Base-by-base conservation (phyloP, 2,113 vertebrate genomes). In the Pluvianellus socialis region DNA sequence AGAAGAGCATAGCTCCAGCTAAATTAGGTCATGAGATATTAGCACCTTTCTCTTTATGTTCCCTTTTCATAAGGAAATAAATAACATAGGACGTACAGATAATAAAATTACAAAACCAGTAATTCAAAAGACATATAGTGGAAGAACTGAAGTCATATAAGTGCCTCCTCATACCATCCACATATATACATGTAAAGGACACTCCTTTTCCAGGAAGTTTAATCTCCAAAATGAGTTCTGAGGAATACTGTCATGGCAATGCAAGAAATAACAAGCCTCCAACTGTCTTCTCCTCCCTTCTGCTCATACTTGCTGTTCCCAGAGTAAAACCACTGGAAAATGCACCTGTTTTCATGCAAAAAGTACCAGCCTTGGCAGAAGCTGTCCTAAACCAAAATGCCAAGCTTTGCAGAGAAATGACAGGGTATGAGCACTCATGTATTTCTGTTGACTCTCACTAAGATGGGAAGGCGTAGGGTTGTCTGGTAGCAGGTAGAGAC, bases 1-100 rank as follows among this genome's bases (percentile, higher is more conserved):
- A 72, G 66, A 89, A 72, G 47, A 89, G n/a, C 27, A 85, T 38
- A 66, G 49, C 86, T 97, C 70, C 86, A 91, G 65, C 49, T 72
- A 89, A 97, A 94, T 91, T 91, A 92, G 92, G 88, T 89, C 94
- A 90, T 77, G 75, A 94, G 90, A 88, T 95, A 94, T 93, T 96
- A 93, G 66, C 56, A 89, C 74, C 80, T 89, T 92, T 89, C 87
- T 72, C 84, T 87, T 91, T 66, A 92, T 73, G 67, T 70, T 75
- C 42, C 23, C 47, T 82, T 93, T 90, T 82, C 94, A 92, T 92
- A 92, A 96, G 90, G 63, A 95, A 95, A 91, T 89, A 93, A 68
- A 79, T 74, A 89, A 86, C 40, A 79, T 49, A 96, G 61, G 28
- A 79, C 61, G 13, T 61, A 59, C 71, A 91, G 92, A 92, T 73